phyloP scores from a whole-genome alignment of 2,113 vertebrate species.

The Xyrauchen texanus region DNA sequence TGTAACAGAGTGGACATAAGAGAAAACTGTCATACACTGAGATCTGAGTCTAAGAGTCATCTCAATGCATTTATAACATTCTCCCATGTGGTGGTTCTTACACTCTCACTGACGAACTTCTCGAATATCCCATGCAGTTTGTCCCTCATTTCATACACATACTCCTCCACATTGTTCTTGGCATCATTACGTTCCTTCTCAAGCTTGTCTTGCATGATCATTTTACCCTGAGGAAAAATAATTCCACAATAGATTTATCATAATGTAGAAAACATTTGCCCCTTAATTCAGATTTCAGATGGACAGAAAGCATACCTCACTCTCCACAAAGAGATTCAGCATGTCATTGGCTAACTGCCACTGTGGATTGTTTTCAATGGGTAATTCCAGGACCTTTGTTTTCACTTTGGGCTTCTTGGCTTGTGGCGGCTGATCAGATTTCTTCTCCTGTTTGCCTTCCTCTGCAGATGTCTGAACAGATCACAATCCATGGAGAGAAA shows the following conservation, averaged over 20 bases:
- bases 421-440: slow-evolving; percentile 91
- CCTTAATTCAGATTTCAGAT: background rate
- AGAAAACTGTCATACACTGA: background rate
- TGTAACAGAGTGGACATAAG: slow-evolving; percentile 54
- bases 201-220: slow-evolving; percentile 99
- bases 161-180: slow-evolving; percentile 95
- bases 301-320: slow-evolving; percentile 78
- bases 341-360: slow-evolving; percentile 93
- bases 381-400: slow-evolving; percentile 91
- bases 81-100: slow-evolving; percentile 64
- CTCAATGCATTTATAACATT: background rate
- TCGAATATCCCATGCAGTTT: slow-evolving; percentile 87
- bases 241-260: background rate
- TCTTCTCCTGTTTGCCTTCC: slow-evolving; percentile 88
- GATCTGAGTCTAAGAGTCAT: too few species aligned
- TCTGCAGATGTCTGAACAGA: slow-evolving; percentile 80
- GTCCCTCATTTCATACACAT: slow-evolving; percentile 97
- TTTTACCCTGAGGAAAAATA: slow-evolving; percentile 83
- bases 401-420: slow-evolving; percentile 98
- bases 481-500: background rate
- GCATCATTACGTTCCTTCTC: slow-evolving; percentile 97
- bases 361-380: slow-evolving; percentile 89
- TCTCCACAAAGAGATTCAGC: slow-evolving; percentile 94
- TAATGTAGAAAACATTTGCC: background rate
- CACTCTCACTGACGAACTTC: slow-evolving; percentile 89